Evolutionary conservation across 2,113 vertebrate genomes (phyloP).

Genomic region (Salvelinus alpinus): DNA sequence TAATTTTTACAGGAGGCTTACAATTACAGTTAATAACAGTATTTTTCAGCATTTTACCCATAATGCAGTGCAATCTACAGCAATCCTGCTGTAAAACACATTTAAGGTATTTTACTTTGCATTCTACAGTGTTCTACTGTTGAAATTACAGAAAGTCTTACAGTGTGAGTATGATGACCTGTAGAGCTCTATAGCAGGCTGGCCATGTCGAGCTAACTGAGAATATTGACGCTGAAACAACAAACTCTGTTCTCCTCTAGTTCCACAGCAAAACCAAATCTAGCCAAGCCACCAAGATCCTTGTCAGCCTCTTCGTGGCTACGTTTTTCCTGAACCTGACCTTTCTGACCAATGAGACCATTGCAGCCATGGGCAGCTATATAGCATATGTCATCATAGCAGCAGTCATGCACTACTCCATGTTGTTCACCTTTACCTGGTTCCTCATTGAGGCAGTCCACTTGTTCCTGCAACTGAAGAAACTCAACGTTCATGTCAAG

Average conservation of each 20-base stretch:
- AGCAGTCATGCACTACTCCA: slow-evolving; percentile 73
- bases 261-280: slow-evolving; percentile 57
- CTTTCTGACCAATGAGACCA: slow-evolving; percentile 67
- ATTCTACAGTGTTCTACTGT: no score
- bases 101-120: no score
- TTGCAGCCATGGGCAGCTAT: fast-evolving
- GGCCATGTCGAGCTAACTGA: not conserved
- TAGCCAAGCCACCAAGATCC: slow-evolving; percentile 63
- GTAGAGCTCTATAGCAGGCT: not conserved
- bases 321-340: slow-evolving; percentile 71
- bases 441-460: slow-evolving; percentile 76
- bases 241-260: not conserved
- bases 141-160: no score
- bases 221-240: not conserved
- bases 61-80: no score
- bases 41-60: no score
- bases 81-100: no score
- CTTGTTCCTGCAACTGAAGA: slow-evolving; percentile 68
- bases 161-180: not conserved
- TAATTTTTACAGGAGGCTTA: no score
- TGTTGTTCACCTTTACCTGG: slow-evolving; percentile 81
- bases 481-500: slow-evolving; percentile 56
- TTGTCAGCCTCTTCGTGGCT: slow-evolving; percentile 71
- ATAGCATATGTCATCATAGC: slow-evolving; percentile 57
- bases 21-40: no score